Evolutionary conservation across 2,888 invertebrate species (phyloP).

Genomic region (Drosophila percnosoma): DNA sequence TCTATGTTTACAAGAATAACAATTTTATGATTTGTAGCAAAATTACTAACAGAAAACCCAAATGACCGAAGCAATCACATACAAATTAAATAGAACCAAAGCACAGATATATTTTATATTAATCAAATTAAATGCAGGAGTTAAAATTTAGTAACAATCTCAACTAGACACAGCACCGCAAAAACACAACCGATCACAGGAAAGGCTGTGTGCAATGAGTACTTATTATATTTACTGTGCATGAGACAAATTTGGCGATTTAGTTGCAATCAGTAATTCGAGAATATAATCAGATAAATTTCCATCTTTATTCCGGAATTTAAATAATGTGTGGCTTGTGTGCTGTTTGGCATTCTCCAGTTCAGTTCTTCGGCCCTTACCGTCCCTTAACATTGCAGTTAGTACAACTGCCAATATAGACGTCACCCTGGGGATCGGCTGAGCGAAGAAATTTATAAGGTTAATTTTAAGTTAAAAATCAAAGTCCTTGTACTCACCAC

Average conservation of each 20-base stretch:
- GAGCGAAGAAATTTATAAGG: neutral
- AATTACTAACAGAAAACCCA: no score
- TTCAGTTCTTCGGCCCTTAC: neutral
- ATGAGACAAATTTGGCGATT: neutral
- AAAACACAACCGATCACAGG: no score
- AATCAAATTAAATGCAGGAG: no score
- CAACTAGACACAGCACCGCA: no score
- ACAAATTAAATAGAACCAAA: no score
- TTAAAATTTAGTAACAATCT: no score
- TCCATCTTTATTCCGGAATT: neutral
- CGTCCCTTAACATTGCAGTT: constrained; percentile 54
- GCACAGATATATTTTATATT: no score
- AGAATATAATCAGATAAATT: neutral
- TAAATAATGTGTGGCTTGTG: neutral
- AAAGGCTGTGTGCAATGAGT: neutral
- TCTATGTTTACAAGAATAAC: no score
- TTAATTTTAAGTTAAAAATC: neutral
- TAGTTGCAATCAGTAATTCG: neutral
- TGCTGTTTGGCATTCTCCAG: neutral
- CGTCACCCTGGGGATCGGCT: constrained; percentile 30
- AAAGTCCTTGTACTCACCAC: neutral
- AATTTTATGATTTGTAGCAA: no score
- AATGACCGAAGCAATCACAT: no score
- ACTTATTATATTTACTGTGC: neutral
- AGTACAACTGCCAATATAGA: constrained; percentile 53